Evolutionary conservation across 2,113 vertebrate genomes (phyloP).

Genomic region (Crotophaga sulcirostris): DNA sequence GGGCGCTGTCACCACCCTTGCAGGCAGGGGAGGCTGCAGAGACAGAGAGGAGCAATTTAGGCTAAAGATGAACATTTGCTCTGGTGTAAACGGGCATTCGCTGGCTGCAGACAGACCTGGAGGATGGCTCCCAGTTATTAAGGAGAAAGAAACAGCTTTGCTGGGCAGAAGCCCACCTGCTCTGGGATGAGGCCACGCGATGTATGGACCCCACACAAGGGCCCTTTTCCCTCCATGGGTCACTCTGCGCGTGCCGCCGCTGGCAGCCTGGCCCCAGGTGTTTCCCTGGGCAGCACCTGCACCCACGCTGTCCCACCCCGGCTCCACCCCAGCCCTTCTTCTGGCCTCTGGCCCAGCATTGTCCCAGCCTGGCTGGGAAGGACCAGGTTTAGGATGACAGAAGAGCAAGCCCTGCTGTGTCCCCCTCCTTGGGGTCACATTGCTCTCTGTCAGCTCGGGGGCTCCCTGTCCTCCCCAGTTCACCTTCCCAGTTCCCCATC

Average conservation of each 20-base stretch:
- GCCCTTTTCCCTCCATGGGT: neutral
- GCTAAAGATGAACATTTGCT: neutral
- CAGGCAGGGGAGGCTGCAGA: neutral
- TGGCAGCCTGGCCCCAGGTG: neutral
- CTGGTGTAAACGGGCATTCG: neutral
- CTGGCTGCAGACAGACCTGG: neutral
- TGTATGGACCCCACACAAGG: fast-evolving
- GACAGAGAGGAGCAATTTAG: fast-evolving
- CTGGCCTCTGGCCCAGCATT: neutral
- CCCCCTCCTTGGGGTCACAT: neutral
- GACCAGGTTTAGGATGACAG: neutral
- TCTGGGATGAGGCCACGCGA: neutral
- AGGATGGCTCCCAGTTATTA: neutral
- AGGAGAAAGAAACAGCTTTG: neutral
- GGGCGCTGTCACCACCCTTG: neutral
- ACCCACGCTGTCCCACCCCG: neutral
- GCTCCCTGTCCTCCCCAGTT: neutral
- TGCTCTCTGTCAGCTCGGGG: neutral
- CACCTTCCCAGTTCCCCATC: fast-evolving
- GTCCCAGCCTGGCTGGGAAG: neutral
- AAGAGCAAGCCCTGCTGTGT: neutral
- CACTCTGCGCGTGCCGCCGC: fast-evolving
- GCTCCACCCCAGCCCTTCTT: neutral
- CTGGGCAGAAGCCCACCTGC: neutral
- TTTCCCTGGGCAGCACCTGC: neutral